Base-by-base conservation (phyloP, 2,888 invertebrate species). In the Dysmachus trigonus region DNA sequence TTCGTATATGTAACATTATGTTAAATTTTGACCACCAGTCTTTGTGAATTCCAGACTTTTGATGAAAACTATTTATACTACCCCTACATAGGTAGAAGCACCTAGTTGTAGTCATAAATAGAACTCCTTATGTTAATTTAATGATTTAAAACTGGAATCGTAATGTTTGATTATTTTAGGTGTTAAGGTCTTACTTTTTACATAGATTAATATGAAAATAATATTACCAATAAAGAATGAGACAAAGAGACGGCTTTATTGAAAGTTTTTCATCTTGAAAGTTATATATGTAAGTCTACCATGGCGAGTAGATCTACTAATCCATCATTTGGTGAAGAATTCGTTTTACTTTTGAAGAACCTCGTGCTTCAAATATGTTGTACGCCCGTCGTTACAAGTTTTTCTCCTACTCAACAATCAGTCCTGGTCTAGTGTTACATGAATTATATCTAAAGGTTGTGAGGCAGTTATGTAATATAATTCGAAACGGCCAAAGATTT, bases 181-280 rank as follows among this genome's bases (percentile, higher is more conserved):
- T 62, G 47, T 51, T 77, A 82, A 82, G 81, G 81, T 62, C 35
- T 82, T 82, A 82, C 33, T 82, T 82, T 82, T 82, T 82, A 82
- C 81, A 31, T 82, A 82, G 81, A 82, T 77, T 77, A 62, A 82
- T 62, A 82, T 62, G 62, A 33, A 62, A 31, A 13, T 18, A 31
- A 51, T 81, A 79, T 30, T 79, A 82, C 62, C 18, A 82, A 82
- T 82, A 82, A 82, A 82, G 3, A 82, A 35, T 31, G 22, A 62
- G 30, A 27, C 62, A 35, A 74, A n/a, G 30, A 30, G 18, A 13
- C 4, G 33, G 30, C 7, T 35, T 33, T 35, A 3, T 47, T 47
- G 5, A 47, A 47, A 47, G 6, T 47, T 47, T 47, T 47, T 47
- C 47, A n/a, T n/a, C n/a, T 47, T 15, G 47, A 15, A n/a, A 47